Base-by-base conservation (phyloP, 2,888 invertebrate genomes). In the Hirtodrosophila trivittata region DNA sequence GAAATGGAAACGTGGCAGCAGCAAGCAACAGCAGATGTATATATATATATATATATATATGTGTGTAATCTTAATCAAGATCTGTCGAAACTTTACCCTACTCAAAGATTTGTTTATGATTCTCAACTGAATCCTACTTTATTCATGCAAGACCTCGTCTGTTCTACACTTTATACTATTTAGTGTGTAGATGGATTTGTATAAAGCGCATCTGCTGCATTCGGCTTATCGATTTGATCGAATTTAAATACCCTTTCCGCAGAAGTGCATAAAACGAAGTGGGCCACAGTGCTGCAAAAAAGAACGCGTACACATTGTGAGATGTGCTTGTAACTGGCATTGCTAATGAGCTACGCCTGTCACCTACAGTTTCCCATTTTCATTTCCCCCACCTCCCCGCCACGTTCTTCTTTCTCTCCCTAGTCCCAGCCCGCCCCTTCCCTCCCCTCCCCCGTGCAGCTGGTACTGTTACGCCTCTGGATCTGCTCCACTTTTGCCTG, bases 311-410 rank as follows among this genome's bases (percentile, higher is more conserved):
- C 37, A 52, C 67, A 39, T 12, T 30, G 13, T 9, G 7, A 33
- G 16, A 42, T 43, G 30, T 8, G 49, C 33, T 49, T 38, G 32
- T 33, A 30, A 33, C 16, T 66, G 30, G 62, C 74, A 59, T 57
- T 52, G 66, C 75, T 81, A 76, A 76, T 76, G 70, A 76, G 76
- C 57, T 59, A 75, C 54, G 59, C 56, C 56, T 28, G 43, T 49
- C 7, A 37, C 14, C 16, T 21, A 21, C 18, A 21, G 3, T 25
- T 41, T 38, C 33, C 46, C 47, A 51, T 46, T 62, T 63, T 38
- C 64, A 42, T 10, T 21, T 7, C 10, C 26, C 13, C 8, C 32
- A 14, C 16, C 1, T 9, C 8, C 8, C 12, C 32, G 2, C 9
- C n/a, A 10, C 37, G 14, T 13, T 13, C 14, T 10, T 37, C 37